phyloP scores from a whole-genome alignment of 2,113 vertebrate species.

The Eudorcas thomsonii region DNA sequence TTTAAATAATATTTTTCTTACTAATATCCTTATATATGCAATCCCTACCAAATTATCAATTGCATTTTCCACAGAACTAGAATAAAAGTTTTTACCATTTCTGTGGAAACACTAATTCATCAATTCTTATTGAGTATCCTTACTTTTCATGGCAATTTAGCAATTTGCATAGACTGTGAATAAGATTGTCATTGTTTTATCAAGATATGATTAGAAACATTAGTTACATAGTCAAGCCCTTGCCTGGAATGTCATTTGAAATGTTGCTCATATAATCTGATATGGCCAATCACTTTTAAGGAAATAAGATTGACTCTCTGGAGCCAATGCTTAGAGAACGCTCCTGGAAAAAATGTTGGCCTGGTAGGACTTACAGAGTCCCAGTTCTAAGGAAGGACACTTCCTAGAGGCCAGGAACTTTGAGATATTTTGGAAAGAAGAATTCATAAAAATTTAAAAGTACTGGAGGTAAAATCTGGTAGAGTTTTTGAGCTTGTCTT shows the following conservation, averaged over 20 bases:
- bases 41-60: not conserved
- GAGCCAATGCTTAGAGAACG: not conserved
- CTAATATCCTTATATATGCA: not conserved
- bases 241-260: not conserved
- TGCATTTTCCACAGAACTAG: not conserved
- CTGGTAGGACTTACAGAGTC: no score
- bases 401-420: not conserved
- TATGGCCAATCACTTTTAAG: not conserved
- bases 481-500: not conserved
- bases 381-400: not conserved
- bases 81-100: not conserved
- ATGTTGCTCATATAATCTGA: not conserved
- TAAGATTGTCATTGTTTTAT: not conserved
- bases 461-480: not conserved
- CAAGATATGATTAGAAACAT: not conserved
- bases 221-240: not conserved
- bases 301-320: not conserved
- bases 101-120: not conserved
- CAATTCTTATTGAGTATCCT: not conserved
- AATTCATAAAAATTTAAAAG: not conserved
- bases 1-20: not conserved
- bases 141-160: not conserved
- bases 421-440: not conserved
- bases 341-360: not conserved
- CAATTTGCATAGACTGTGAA: not conserved